Evolutionary conservation across 2,113 vertebrate species (phyloP), one percentile per base, ranked within the genome.

Genomic region (Callipepla californica): DNA sequence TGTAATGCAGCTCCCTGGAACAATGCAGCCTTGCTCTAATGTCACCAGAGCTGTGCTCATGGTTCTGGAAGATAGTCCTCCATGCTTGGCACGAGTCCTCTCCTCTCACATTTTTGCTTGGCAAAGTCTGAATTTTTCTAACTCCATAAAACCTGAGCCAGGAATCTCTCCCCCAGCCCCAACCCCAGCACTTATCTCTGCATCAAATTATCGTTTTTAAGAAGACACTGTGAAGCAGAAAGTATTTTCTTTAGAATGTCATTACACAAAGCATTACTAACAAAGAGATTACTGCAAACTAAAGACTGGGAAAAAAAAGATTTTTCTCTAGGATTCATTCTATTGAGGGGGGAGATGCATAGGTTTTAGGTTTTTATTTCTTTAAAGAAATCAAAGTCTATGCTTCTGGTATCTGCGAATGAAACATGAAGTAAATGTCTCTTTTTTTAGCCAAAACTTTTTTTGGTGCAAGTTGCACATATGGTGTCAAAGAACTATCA

Each of bases 391-490:
- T 66, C 42, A 62, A 59, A 85, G 38, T 50, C 55, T 89, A 22
- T 63, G 34, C 38, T 92, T 96, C 61, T 15, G 55, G 38, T 91
- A 48, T 53, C 73, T 80, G 38, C 50, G 83, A 85, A 93, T 77
- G 47, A 91, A 87, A 34, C 63, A 95, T 77, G 89, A 94, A 93
- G 79, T 83, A 76, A 93, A 82, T 30, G 59, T 78, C 69, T 89
- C 87, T 87, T 57, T 10, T 94, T 92, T 94, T 93, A 92, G 86
- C 68, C 51, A 90, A 95, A 94, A 83, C 57, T 34, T 63, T 88
- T 87, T 95, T 85, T 80, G 61, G 69, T 95, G 83, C 11, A 90
- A 93, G 81, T 70, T 90, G 88, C 83, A 90, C 92, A 95, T 93
- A 93, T 86, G 90, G 88, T 92, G 47, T 95, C 68, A 93, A 80